phyloP scores from a whole-genome alignment of 2,888 invertebrate species.

The Trilocha varians region DNA sequence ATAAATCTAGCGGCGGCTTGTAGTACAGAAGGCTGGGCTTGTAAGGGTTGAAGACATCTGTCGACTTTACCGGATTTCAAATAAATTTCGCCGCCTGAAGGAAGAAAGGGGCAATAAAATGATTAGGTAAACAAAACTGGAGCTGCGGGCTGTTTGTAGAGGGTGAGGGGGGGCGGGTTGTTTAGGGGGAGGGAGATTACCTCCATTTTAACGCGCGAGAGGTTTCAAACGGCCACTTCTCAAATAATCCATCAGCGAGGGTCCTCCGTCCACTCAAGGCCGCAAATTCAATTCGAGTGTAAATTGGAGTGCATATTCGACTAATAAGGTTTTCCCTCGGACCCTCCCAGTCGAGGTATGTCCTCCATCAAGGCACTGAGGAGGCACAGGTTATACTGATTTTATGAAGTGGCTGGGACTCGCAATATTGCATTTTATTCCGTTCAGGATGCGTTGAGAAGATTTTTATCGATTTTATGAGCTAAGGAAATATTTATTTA shows the following conservation, averaged over 20 bases:
- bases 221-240: conserved; percentile 70
- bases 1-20: conserved; percentile 52
- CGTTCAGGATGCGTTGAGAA: too few species aligned
- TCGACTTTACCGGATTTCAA: conserved; percentile 41
- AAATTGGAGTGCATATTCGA: conserved; percentile 67
- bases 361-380: background rate
- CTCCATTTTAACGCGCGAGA: conserved; percentile 72
- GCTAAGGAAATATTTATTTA: too few species aligned
- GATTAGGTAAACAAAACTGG: conserved; percentile 66
- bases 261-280: conserved; percentile 20
- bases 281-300: conserved; percentile 55
- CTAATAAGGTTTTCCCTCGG: conserved; percentile 47
- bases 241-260: conserved; percentile 64
- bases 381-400: background rate
- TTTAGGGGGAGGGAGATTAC: conserved; percentile 45
- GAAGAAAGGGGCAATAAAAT: conserved; percentile 43
- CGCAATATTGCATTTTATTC: too few species aligned
- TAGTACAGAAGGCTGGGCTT: conserved; percentile 40
- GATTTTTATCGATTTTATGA: too few species aligned
- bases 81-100: conserved; percentile 29
- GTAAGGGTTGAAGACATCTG: conserved; percentile 43
- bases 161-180: conserved; percentile 14
- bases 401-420: background rate
- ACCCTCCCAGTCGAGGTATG: conserved; percentile 6
- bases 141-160: conserved; percentile 41